Conservation (phyloP, 92 coral and sea anemone genomes). For the Montipora capitata region DNA sequence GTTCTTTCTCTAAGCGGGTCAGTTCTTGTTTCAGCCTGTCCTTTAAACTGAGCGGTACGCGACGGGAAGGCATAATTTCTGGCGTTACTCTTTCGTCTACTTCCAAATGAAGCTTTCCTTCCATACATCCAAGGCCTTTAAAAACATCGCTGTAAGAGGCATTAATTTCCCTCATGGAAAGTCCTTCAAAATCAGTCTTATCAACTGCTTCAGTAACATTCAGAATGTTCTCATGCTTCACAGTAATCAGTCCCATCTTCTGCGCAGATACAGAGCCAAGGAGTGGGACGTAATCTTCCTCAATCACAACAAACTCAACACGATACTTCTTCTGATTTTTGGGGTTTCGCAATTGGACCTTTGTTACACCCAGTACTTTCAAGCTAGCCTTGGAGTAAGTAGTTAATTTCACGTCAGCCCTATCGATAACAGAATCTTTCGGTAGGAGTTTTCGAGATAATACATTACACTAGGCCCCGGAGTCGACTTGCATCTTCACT, state of each 20-base stretch:
- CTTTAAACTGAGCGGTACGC: not conserved
- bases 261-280: not conserved
- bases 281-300: constrained; percentile 44
- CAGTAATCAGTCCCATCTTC: not conserved
- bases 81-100: too few relatives aligned
- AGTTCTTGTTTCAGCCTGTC: not conserved
- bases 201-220: too few relatives aligned
- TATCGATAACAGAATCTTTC: too few relatives aligned
- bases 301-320: constrained; percentile 19
- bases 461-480: constrained; percentile 54
- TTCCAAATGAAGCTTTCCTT: not conserved
- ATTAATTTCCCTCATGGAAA: constrained; percentile 47
- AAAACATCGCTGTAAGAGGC: constrained; percentile 38
- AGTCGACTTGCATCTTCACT: constrained; percentile 54
- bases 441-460: not conserved
- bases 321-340: constrained; percentile 42
- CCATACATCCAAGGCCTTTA: constrained; percentile 11
- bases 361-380: not conserved
- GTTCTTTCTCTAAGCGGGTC: not conserved
- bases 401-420: not conserved
- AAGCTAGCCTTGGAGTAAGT: constrained; percentile 20
- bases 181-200: constrained; percentile 23
- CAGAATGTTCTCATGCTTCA: not conserved
- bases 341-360: constrained; percentile 2
- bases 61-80: too few relatives aligned